These are phyloP conservation scores for Cosmopolites sordidus DNA, from an alignment of 2,888 invertebrate genomes.

Conservation along the genomic window DNA sequence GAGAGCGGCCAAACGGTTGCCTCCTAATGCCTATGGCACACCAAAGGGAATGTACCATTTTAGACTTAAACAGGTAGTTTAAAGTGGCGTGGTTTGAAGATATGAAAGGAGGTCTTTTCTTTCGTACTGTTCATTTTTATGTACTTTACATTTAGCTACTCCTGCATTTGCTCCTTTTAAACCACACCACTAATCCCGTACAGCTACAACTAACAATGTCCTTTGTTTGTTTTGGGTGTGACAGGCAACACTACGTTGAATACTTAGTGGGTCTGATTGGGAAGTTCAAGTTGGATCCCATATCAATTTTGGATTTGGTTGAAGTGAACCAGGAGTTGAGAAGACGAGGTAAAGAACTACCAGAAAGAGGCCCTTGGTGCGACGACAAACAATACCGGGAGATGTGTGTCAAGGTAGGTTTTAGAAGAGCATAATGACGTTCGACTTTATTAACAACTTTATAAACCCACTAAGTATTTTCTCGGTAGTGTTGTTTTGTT, in stretches of 20 bases:
- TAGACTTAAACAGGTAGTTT: slow-evolving; percentile 59
- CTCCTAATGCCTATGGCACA: slow-evolving; percentile 72
- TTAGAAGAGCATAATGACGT: neutral
- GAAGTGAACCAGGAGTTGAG: slow-evolving; percentile 85
- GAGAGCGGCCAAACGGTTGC: slow-evolving; percentile 67
- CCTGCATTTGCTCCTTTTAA: neutral
- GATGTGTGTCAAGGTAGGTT: slow-evolving; percentile 78
- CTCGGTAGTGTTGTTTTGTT: slow-evolving; percentile 14
- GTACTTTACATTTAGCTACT: neutral
- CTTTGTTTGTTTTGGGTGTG: slow-evolving; percentile 24
- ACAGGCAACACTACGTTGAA: slow-evolving; percentile 92
- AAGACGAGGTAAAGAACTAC: slow-evolving; percentile 77
- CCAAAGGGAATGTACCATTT: slow-evolving; percentile 62
- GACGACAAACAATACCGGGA: slow-evolving; percentile 79
- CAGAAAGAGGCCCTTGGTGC: slow-evolving; percentile 77
- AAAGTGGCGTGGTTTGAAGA: slow-evolving; percentile 1
- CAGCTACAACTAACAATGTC: slow-evolving; percentile 18
- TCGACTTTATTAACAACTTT: slow-evolving; percentile 9
- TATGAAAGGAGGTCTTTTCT: neutral
- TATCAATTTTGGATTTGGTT: slow-evolving; percentile 79
- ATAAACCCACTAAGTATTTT: slow-evolving; percentile 35
- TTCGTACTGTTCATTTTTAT: neutral
- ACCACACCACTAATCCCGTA: neutral
- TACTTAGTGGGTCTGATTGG: slow-evolving; percentile 87
- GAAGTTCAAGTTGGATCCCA: slow-evolving; percentile 79